phyloP scores from a whole-genome alignment of 2,888 invertebrate genomes.

The Lepidochitona cinerea region DNA sequence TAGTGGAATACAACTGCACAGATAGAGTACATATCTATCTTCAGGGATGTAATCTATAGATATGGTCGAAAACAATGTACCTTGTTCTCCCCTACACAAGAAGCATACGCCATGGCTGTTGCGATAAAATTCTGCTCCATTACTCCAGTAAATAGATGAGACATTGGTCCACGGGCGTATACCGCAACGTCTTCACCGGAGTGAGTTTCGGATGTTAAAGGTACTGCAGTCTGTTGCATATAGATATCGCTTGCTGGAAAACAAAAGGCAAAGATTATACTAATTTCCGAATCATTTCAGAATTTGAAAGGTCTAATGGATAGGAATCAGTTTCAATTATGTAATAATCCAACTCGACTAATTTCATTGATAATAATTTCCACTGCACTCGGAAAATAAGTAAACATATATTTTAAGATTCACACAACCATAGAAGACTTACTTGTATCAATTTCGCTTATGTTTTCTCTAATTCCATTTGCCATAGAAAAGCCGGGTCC shows the following conservation, averaged over 20 bases:
- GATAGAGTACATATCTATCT: too few species aligned
- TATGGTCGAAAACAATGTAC: too few species aligned
- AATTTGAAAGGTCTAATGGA: too few species aligned
- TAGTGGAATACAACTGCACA: too few species aligned
- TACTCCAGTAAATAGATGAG: slow-evolving; percentile 84
- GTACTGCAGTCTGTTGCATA: slow-evolving; percentile 39
- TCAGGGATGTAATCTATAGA: too few species aligned
- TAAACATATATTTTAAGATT: too few species aligned
- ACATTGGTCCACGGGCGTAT: slow-evolving; percentile 86
- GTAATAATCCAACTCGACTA: too few species aligned
- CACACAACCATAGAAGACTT: slow-evolving; percentile 23
- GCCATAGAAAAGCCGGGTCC: slow-evolving; percentile 43
- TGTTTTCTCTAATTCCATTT: not conserved
- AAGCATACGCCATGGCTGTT: slow-evolving; percentile 86
- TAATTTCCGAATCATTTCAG: too few species aligned
- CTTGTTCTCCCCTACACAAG: slow-evolving; percentile 78
- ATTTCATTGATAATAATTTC: too few species aligned
- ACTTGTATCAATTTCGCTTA: slow-evolving; percentile 41
- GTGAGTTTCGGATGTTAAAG: slow-evolving; percentile 64
- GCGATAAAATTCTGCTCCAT: slow-evolving; percentile 94
- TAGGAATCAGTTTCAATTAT: too few species aligned
- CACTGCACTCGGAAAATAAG: too few species aligned
- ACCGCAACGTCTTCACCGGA: slow-evolving; percentile 85
- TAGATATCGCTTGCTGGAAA: slow-evolving; percentile 40
- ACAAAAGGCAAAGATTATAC: too few species aligned